Evolutionary conservation across 2,797 vertebrate species (phyloP).

Genomic region (Acanthis flammea): DNA sequence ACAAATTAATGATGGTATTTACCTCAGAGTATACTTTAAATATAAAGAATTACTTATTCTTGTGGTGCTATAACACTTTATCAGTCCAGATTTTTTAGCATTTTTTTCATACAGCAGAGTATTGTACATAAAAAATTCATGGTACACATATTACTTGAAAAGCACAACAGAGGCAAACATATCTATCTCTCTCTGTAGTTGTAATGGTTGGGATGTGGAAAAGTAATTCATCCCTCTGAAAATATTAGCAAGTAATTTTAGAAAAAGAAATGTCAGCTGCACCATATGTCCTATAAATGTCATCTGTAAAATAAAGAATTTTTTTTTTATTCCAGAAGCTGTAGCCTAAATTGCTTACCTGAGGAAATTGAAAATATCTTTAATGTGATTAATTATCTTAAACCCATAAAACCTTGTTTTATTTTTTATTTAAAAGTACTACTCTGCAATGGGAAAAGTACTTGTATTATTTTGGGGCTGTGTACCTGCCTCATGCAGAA

Average conservation of each 20-base stretch:
- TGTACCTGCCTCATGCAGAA: neutral
- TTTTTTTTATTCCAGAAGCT: neutral
- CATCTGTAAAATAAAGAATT: neutral
- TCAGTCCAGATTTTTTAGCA: neutral
- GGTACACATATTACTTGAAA: neutral
- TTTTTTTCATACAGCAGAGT: neutral
- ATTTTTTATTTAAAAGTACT: neutral
- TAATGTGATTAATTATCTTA: neutral
- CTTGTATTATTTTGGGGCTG: neutral
- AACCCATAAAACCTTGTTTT: neutral
- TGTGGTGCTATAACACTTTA: neutral
- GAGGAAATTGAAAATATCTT: neutral
- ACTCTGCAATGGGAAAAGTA: neutral
- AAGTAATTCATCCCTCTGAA: conserved; percentile 15
- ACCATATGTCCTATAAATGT: neutral
- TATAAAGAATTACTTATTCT: neutral
- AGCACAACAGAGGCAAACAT: neutral
- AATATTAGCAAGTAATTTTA: neutral
- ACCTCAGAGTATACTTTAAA: neutral
- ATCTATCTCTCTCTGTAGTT: neutral
- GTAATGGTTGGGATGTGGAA: neutral
- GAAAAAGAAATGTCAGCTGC: conserved; percentile 18
- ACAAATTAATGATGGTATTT: neutral
- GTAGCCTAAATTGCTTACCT: neutral
- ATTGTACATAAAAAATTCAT: conserved; percentile 23